Percentiles rank a stretch among this genome's conserved stretches.
These are phyloP conservation scores for Drosophila repletoides DNA, from an alignment of 1,140 invertebrate species.

Conservation along the genomic window DNA sequence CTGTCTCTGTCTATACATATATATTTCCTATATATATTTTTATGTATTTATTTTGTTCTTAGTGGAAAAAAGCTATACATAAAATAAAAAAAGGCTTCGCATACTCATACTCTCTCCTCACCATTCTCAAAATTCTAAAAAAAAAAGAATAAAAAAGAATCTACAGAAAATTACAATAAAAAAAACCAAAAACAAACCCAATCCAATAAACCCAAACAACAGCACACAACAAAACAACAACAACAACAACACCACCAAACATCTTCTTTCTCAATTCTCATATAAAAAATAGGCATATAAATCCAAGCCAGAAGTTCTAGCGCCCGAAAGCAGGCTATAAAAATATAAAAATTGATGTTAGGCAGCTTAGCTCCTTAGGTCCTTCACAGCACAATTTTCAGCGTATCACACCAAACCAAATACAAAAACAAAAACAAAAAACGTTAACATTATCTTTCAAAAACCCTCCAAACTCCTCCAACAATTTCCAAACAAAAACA, in stretches of 20 bases:
- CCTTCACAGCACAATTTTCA: conserved; percentile 43
- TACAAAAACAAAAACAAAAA: conserved; percentile 7
- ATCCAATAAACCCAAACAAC: conserved; percentile 9
- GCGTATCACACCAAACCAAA: conserved; percentile 13
- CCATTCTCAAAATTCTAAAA: conserved; percentile 30
- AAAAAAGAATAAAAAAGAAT: conserved; percentile 12
- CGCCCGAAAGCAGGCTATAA: conserved; percentile 29
- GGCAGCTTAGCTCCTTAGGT: conserved; percentile 35
- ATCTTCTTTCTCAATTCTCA: conserved; percentile 33
- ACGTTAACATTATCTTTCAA: conserved; percentile 47
- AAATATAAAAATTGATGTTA: conserved; percentile 21
- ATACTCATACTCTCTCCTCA: conserved; percentile 68
- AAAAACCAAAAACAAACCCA: conserved; percentile 5
- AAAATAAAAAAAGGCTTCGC: conserved; percentile 73
- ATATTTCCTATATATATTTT: conserved; percentile 59
- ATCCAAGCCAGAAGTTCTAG: conserved; percentile 28
- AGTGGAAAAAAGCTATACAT: conserved; percentile 57
- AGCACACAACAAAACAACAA: conserved; percentile 6
- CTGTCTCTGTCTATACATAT: conserved; percentile 21
- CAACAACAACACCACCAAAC: conserved; percentile 12
- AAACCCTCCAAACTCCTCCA: conserved; percentile 13
- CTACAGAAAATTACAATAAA: background rate
- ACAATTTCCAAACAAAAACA: conserved; percentile 11
- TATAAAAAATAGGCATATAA: conserved; percentile 31
- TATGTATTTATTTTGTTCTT: conserved; percentile 61